Evolutionary conservation across 2,797 vertebrate genomes (phyloP).

Genomic region (Choloepus didactylus): DNA sequence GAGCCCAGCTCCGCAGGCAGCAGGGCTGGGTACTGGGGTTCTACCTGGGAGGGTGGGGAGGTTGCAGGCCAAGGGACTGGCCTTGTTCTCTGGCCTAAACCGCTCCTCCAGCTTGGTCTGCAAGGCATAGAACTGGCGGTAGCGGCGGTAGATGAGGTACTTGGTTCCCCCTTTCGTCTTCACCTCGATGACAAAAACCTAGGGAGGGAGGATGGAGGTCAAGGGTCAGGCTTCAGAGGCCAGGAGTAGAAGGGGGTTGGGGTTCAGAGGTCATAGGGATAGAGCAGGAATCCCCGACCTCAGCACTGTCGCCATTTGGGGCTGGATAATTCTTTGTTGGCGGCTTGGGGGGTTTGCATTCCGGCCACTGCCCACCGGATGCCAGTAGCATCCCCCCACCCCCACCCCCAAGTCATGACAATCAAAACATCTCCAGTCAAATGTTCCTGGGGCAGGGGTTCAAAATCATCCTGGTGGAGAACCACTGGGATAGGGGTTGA

Average conservation of each 20-base stretch:
- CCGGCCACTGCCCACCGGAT: background rate
- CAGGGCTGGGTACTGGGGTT: rapidly evolving
- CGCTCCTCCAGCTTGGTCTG: slow-evolving; percentile 93
- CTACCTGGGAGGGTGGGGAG: slow-evolving; percentile 94
- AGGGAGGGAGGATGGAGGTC: slow-evolving; percentile 62
- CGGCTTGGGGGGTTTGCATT: too few relatives aligned
- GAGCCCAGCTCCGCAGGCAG: background rate
- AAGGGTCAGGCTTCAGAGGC: background rate
- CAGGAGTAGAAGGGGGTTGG: background rate
- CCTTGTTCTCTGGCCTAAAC: slow-evolving; percentile 89
- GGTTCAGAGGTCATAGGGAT: background rate
- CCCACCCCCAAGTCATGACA: background rate
- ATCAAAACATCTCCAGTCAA: too few relatives aligned
- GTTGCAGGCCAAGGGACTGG: slow-evolving; percentile 87
- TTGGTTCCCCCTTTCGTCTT: slow-evolving; percentile 95
- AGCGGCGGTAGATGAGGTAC: slow-evolving; percentile 96
- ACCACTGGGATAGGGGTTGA: background rate
- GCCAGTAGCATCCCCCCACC: rapidly evolving
- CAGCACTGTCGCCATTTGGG: rapidly evolving
- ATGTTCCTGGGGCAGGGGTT: background rate
- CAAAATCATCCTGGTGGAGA: rapidly evolving
- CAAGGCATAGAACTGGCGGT: slow-evolving; percentile 93
- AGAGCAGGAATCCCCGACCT: background rate
- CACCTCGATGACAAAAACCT: slow-evolving; percentile 96
- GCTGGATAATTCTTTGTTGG: rapidly evolving